Evolutionary conservation across 2,797 vertebrate genomes (phyloP), one percentile per base, ranked within the genome.

Genomic region (Mormyrops attenuatus): DNA sequence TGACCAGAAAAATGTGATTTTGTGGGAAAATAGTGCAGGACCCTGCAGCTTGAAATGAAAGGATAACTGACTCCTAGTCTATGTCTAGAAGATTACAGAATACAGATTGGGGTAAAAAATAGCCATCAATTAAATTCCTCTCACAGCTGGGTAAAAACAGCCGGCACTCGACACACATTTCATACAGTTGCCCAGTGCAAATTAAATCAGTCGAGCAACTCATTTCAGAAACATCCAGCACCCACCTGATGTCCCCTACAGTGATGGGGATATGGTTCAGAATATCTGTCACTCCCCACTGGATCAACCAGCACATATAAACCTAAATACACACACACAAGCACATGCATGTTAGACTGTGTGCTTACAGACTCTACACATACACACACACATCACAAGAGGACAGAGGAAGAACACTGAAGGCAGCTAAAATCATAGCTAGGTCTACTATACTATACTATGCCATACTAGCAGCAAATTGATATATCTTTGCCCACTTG

Each of bases 321-420:
- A 50, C 84, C 88, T 87, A 89, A 22, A 84, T 44, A 88, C 47
- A 85, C 22, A 88, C 89, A 80, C n/a, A 15, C 53, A 80, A 7
- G 22, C 49, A 17, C 88, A 85, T 52, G 44, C 22, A 84, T 84
- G 80, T 47, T 20, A 84, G 20, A 49, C 20, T 22, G 44, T 22
- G 20, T 20, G 17, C 34, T 82, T 49, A 84, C 20, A n/a, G 17
- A 47, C 41, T 50, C 80, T n/a, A 85, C 80, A 50, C 9, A 47
- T 47, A 84, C 20, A 84, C 20, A 20, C 34, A n/a, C 3, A 84
- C 77, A 82, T 47, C 38, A 82, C 38, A 82, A 17, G 73, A 80
- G 41, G 77, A 47, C 17, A 84, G 20, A 8, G 44, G 17, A 47
- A 38, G 80, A 84, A 82, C 41, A 84, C n/a, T 84, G 80, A 9